These are phyloP conservation scores for Corella eumyota DNA, from an alignment of 23 tunicate species.

Conservation along the genomic window DNA sequence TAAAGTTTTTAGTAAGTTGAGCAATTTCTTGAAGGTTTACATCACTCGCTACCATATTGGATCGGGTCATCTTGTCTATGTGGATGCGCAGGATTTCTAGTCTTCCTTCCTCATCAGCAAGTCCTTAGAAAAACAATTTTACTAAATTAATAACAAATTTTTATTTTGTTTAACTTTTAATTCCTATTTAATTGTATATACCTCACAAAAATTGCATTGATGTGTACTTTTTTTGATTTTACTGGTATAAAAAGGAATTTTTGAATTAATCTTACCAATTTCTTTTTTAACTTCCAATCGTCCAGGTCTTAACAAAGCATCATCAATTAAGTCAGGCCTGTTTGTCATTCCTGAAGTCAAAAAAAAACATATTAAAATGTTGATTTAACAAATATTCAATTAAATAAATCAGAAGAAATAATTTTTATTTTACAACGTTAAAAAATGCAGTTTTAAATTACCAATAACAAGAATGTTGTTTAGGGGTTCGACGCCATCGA, in stretches of 20 bases:
- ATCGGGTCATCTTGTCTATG: conserved; percentile 58
- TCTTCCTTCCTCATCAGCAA: conserved; percentile 90
- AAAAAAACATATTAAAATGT: background rate
- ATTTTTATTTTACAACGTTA: background rate
- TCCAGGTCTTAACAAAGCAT: conserved; percentile 92
- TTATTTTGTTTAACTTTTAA: too few relatives aligned
- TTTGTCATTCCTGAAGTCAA: conserved; percentile 76
- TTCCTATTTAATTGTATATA: too few relatives aligned
- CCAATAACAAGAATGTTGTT: conserved; percentile 93
- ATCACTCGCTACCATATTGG: conserved; percentile 43
- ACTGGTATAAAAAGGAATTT: too few relatives aligned
- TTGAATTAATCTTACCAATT: too few relatives aligned
- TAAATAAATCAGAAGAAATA: background rate
- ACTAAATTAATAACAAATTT: background rate
- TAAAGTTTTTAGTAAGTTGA: conserved; percentile 84
- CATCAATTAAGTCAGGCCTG: conserved; percentile 95
- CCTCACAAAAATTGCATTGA: too few relatives aligned
- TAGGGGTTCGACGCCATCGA: conserved; percentile 95
- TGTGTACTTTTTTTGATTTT: too few relatives aligned
- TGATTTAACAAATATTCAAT: background rate
- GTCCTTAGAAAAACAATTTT: conserved; percentile 18
- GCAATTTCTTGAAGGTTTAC: conserved; percentile 77
- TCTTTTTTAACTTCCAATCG: conserved; percentile 94
- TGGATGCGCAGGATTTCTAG: conserved; percentile 82
- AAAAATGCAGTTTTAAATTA: conserved; percentile 3